A percentile compares a stretch with the other conserved stretches of the same genome.
phyloP scores from a whole-genome alignment of 1,140 invertebrate species.

The Pseudoatta argentina region DNA sequence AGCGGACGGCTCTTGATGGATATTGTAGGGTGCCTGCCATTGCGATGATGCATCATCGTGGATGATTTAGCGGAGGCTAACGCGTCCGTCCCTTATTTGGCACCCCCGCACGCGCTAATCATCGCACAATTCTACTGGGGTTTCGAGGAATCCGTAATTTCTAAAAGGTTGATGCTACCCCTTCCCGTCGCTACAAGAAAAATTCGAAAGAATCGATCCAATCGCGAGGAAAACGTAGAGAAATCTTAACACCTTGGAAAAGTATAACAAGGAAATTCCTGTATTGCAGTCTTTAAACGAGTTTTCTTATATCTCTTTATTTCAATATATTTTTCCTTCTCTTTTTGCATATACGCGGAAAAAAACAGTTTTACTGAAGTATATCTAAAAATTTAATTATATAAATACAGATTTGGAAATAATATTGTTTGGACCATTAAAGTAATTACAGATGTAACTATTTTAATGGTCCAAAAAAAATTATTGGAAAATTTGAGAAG shows the following conservation, averaged over 20 bases:
- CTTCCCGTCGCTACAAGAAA: not conserved
- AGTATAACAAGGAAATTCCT: not conserved
- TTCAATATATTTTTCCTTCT: not conserved
- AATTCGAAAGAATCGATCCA: not conserved
- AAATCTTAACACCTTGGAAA: not conserved
- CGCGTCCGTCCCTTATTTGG: constrained; percentile 47
- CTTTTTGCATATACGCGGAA: not conserved
- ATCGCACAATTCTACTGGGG: not conserved
- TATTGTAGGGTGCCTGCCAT: constrained; percentile 74
- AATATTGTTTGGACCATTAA: too few species aligned
- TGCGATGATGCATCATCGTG: constrained; percentile 51
- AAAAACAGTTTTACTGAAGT: too few species aligned
- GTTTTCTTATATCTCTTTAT: not conserved
- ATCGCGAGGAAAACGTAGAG: not conserved
- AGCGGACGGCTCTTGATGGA: constrained; percentile 74
- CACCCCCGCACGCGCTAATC: constrained; percentile 34
- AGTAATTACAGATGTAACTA: too few species aligned
- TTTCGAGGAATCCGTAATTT: constrained; percentile 45
- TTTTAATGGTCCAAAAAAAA: too few species aligned
- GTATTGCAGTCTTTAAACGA: not conserved
- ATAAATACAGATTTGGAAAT: too few species aligned
- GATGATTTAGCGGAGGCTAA: constrained; percentile 63
- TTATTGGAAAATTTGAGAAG: too few species aligned
- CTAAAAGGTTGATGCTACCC: not conserved
- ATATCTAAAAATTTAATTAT: too few species aligned